phyloP scores from a whole-genome alignment of 2,113 vertebrate genomes.

The Pluvianellus socialis region DNA sequence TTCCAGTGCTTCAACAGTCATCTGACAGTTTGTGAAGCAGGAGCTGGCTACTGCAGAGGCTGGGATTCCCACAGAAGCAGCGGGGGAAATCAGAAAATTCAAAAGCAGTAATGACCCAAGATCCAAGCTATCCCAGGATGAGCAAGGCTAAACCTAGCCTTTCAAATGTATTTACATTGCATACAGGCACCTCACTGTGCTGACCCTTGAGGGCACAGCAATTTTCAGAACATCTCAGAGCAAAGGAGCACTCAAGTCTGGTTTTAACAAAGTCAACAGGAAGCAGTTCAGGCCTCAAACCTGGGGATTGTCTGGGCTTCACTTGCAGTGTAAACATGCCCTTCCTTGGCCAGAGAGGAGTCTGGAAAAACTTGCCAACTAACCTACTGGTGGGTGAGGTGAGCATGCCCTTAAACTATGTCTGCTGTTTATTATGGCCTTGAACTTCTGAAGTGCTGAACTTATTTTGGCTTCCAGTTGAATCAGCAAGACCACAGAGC shows the following conservation, averaged over 20 bases:
- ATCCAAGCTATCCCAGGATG: background rate
- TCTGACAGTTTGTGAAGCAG: background rate
- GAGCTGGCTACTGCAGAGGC: background rate
- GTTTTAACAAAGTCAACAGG: conserved; percentile 11
- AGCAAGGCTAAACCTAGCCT: background rate
- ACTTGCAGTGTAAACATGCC: background rate
- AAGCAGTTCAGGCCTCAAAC: background rate
- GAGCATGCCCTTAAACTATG: background rate
- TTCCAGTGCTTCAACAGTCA: background rate
- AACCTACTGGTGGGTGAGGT: background rate
- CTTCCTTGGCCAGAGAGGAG: background rate
- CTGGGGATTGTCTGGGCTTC: background rate
- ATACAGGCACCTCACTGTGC: background rate
- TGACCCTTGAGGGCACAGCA: background rate
- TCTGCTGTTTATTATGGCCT: background rate
- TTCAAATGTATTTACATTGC: background rate
- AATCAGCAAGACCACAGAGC: background rate
- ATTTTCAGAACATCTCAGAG: background rate
- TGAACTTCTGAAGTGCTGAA: background rate
- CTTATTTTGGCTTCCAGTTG: rapidly evolving
- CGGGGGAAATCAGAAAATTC: background rate
- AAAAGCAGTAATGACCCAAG: background rate
- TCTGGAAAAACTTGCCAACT: background rate
- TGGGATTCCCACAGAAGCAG: background rate
- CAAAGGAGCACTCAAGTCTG: background rate